Conservation (phyloP, 2,797 vertebrate genomes). For the Hephaestus fuliginosus region DNA sequence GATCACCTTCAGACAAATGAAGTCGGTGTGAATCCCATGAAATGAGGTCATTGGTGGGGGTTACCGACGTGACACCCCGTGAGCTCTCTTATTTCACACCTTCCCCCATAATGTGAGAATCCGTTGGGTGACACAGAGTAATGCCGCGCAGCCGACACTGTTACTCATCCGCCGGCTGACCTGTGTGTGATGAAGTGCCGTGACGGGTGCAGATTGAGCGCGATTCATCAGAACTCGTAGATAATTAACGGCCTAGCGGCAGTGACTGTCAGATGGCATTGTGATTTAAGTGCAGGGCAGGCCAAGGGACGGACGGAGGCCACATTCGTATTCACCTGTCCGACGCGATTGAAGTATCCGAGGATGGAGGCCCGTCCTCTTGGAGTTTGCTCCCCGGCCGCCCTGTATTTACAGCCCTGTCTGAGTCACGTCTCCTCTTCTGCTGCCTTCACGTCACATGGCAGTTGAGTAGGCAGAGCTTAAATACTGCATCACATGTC, state of each 20-base stretch:
- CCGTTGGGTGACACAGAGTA: conserved; percentile 33
- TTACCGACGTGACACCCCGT: conserved; percentile 6
- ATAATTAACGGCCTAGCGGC: conserved; percentile 17
- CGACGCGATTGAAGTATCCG: background rate
- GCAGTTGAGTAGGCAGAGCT: background rate
- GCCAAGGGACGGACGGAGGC: background rate
- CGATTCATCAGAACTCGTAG: conserved; percentile 27
- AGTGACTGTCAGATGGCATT: background rate
- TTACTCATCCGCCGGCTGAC: conserved; percentile 29
- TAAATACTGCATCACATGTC: background rate
- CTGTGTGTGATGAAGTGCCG: conserved; percentile 14
- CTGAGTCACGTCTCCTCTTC: background rate
- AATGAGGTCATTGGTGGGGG: conserved; percentile 18
- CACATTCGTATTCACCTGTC: background rate
- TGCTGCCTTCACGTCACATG: background rate
- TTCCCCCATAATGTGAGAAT: conserved; percentile 47
- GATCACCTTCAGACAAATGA: conserved; percentile 16
- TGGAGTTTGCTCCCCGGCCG: background rate
- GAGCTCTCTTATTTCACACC: conserved; percentile 53
- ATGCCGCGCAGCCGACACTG: conserved; percentile 18
- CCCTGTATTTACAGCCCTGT: background rate
- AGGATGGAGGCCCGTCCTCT: background rate
- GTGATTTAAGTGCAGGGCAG: conserved; percentile 4
- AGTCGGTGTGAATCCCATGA: background rate
- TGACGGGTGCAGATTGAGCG: conserved; percentile 1